Conservation (phyloP, 2,888 invertebrate species). For the Archips crataeganus region DNA sequence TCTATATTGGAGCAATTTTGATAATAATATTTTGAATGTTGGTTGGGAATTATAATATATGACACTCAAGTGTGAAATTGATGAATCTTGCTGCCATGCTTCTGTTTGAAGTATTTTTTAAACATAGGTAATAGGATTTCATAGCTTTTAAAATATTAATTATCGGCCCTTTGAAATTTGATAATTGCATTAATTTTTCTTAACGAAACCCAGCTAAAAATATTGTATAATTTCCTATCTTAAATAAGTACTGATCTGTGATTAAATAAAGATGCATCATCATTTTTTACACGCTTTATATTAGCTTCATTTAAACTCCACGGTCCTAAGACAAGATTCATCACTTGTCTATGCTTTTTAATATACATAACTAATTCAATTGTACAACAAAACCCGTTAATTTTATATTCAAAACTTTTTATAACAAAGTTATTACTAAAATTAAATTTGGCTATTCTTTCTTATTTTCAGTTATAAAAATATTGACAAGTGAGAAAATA, state of each 20-base stretch:
- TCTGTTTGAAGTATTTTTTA: neutral
- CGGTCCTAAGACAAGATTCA: neutral
- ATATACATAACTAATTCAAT: neutral
- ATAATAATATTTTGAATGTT: conserved; percentile 14
- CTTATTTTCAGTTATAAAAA: too few relatives aligned
- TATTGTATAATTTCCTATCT: neutral
- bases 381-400: neutral
- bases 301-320: too few relatives aligned
- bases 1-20: conserved; percentile 19
- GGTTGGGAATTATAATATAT: conserved; percentile 13
- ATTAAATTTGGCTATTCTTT: neutral
- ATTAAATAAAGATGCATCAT: neutral
- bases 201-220: too few relatives aligned
- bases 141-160: neutral
- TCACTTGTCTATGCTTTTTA: neutral
- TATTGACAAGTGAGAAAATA: too few relatives aligned
- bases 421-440: neutral
- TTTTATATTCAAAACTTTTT: neutral
- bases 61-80: conserved; percentile 9
- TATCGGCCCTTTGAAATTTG: too few relatives aligned
- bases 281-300: too few relatives aligned
- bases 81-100: neutral
- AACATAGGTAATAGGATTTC: neutral
- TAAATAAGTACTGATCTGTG: neutral
- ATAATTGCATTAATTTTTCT: too few relatives aligned